A percentile compares a stretch with the other conserved stretches of the same genome.
These are phyloP conservation scores for Dinoponera quadriceps DNA, from an alignment of 1,140 invertebrate genomes.

Conservation along the genomic window DNA sequence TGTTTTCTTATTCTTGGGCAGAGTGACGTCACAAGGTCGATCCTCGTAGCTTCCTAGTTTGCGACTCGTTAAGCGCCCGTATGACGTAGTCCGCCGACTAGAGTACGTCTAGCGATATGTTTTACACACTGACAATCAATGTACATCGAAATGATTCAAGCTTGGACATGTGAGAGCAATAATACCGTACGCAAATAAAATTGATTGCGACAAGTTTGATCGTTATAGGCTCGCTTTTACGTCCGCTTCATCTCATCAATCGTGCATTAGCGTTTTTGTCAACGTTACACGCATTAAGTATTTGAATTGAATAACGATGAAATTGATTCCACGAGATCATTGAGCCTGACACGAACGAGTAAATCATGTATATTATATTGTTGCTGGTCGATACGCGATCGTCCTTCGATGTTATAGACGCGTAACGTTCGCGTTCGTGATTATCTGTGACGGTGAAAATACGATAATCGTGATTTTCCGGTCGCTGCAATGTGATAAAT, in stretches of 20 bases:
- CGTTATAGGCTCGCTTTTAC: neutral
- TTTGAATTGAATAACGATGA: conserved; percentile 10
- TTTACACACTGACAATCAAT: conserved; percentile 38
- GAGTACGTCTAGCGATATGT: neutral
- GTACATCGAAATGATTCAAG: conserved; percentile 12
- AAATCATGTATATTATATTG: conserved; percentile 5
- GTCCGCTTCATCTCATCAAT: neutral
- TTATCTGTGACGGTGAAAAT: no score
- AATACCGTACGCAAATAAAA: conserved; percentile 10
- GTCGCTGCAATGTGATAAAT: no score
- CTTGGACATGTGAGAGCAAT: neutral
- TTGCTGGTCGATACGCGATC: no score
- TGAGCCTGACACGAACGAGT: conserved; percentile 4
- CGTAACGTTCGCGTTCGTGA: no score
- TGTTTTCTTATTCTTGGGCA: conserved; percentile 69
- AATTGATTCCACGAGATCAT: conserved; percentile 27
- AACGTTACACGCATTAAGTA: neutral
- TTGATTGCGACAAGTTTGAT: neutral
- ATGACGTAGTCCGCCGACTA: conserved; percentile 52
- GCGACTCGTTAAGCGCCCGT: conserved; percentile 67
- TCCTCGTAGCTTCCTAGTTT: conserved; percentile 73
- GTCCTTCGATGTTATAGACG: no score
- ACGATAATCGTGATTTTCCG: no score
- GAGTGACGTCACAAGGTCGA: conserved; percentile 76
- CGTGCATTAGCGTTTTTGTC: conserved; percentile 26